Evolutionary conservation across 2,888 invertebrate species (phyloP), one percentile per base, ranked within the genome.

Genomic region (Agonum fuliginosum): DNA sequence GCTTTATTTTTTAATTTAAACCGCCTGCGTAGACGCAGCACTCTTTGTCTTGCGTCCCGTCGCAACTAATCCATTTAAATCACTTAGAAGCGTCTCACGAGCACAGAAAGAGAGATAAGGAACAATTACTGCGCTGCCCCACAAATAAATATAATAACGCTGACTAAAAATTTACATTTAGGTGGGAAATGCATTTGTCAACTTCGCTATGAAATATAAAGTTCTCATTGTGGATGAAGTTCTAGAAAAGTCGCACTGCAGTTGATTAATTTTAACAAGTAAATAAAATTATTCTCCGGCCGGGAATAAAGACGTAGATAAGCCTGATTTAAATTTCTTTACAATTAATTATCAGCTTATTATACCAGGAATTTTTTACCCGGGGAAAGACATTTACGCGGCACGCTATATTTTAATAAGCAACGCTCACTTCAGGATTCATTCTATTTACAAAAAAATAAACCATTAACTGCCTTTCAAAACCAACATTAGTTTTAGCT

Each of bases 1-100:
- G 43, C 46, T 74, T 65, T 75, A 75, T 75, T 75, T 75, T 75
- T 65, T 67, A 67, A 75, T 75, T 67, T 75, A 75, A 75, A 67
- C 30, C 67, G 75, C 19, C 20, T 48, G 24, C 48, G 73, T 37
- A 34, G 54, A 62, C 34, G 43, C 54, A 12, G 14, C 48, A 14
- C 27, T 12, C n/a, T n/a, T n/a, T n/a, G n/a, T n/a, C n/a, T n/a
- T n/a, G 30, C 8, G n/a, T 5, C 34, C 17, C 48, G 12, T 20
- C 34, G 22, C 51, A 34, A 41, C 67, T 75, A 51, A 75, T 75
- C 67, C 46, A 67, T 67, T 67, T 75, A 51, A 75, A 75, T 74
- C 74, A 74, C 74, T 65, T 74, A 46, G 65, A 62, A 14, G 43
- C 67, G 51, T 75, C 67, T 34, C 48, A 75, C 67, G 37, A 75